Percentiles rank a stretch among this genome's conserved stretches.
Evolutionary conservation across 2,888 invertebrate species (phyloP).

Genomic region (Oasisia sp.): DNA sequence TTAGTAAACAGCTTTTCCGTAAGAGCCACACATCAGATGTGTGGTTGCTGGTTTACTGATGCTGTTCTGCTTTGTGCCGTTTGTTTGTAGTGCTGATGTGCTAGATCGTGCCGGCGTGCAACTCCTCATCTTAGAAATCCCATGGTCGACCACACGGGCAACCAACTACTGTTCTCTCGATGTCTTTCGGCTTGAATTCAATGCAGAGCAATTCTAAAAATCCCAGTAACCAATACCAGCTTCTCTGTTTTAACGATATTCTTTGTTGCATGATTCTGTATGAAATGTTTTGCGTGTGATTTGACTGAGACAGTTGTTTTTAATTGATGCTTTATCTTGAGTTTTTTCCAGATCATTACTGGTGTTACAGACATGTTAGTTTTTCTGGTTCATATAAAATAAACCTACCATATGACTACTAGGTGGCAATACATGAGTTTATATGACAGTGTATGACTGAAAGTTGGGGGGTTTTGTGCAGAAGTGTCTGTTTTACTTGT

Average conservation of each 20-base stretch:
- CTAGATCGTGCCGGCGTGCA: background rate
- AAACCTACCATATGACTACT: background rate
- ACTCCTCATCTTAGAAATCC: background rate
- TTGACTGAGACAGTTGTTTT: background rate
- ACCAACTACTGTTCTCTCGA: background rate
- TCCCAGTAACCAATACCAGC: background rate
- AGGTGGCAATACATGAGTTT: background rate
- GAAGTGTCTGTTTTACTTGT: background rate
- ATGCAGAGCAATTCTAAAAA: background rate
- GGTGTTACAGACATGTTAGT: background rate
- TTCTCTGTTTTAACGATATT: background rate
- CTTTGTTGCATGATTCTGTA: background rate
- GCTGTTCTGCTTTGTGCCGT: slow-evolving; percentile 17
- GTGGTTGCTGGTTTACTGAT: background rate
- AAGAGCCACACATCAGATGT: background rate
- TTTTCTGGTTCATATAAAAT: background rate
- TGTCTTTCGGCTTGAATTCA: background rate
- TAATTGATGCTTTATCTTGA: background rate
- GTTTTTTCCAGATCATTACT: background rate
- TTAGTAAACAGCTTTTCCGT: background rate
- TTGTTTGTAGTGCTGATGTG: background rate
- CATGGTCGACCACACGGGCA: background rate
- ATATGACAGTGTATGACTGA: background rate
- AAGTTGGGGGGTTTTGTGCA: background rate
- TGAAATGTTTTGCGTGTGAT: background rate